Base-by-base conservation (phyloP, 1,140 invertebrate species). In the Heliconius himera region DNA sequence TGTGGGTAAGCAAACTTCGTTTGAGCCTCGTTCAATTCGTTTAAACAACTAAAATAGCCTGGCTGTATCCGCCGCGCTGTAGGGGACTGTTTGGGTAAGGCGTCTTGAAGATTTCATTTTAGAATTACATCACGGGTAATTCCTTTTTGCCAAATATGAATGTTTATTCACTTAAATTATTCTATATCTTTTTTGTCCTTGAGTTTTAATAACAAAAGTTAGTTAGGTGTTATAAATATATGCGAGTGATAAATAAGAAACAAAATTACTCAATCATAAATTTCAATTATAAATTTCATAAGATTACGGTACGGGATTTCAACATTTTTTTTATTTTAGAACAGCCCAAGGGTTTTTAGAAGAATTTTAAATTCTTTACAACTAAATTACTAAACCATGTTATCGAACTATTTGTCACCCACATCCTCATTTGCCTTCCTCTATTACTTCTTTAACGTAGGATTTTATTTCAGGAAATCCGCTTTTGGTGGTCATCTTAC, bases 21-120 rank as follows among this genome's bases (percentile, higher is more conserved):
- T 77, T 56, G 81, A 79, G 76, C 79, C 78, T 83, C 82, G 77
- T 83, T 86, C 87, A 87, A 89, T 89, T 85, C 86, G 84, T 88
- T 87, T 87, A 86, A 86, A 87, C 84, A 80, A 86, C 85, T 78
- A 82, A 90, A 90, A 90, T 89, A 89, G 86, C 82, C 49, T 71
- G 82, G 85, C 75, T 81, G 83, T 83, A 87, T 85, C 84, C 88
- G 86, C 41, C 73, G 46, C 88, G 86, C 41, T 74, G 66, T 51
- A 66, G 73, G 71, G 76, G 76, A 73, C 51, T 80, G 79, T 80
- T 80, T 80, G 60, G 33, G 76, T 73, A 60, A 71, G 72, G 75
- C 60, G 79, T 76, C 74, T 76, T 73, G 46, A 33, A 74, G 79
- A 70, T 75, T 73, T 56, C 74, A 72, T 80, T 76, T 76, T 46